Evolutionary conservation across 2,797 vertebrate species (phyloP), one percentile per base, ranked within the genome.

Genomic region (Danio kyathit): DNA sequence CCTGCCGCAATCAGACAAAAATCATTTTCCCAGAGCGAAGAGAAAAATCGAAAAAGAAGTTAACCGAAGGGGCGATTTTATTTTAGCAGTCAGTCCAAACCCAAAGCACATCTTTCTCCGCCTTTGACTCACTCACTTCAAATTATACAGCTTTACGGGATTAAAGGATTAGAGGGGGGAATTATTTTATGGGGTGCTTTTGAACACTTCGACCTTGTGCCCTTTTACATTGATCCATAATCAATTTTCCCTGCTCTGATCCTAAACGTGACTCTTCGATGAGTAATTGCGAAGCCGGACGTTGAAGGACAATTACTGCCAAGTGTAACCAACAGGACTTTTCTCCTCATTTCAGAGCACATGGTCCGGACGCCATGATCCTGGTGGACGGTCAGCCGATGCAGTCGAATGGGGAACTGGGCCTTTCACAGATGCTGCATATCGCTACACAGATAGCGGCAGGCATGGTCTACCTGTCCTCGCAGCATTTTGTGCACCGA

Each of bases 401-500:
- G 86, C 97, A 98, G 91, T 95, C 96, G 83, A 98, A 96, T 38
- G 97, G 97, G 10, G 97, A 99, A 90, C 93, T 99, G 41, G 96
- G 96, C 49, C 94, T 99, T 40, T 98, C 97, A 44, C 98, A 99
- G 89, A 99, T 99, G 98, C 94, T 99, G 64, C 96, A 99, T 92
- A 96, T 99, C 1, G 96, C 96, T 49, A 95, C 96, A 73, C 98
- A 99, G 94, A 98, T 99, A 0, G 96, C 97, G 85, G 96, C 97
- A 5, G 98, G 98, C 80, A 99, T 99, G 97, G 96, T 97, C 57
- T 99, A 99, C 93, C 95, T 99, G 84, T 95, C 95, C 85, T 99
- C 97, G 44, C 98, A 99, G 92, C 97, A 99, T 92, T 99, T 99
- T 76, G 97, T 99, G 82, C 98, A 99, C 90, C 96, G 98, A 87